These are phyloP conservation scores for Drosophila limbata DNA, from an alignment of 2,888 invertebrate species.

Conservation along the genomic window DNA sequence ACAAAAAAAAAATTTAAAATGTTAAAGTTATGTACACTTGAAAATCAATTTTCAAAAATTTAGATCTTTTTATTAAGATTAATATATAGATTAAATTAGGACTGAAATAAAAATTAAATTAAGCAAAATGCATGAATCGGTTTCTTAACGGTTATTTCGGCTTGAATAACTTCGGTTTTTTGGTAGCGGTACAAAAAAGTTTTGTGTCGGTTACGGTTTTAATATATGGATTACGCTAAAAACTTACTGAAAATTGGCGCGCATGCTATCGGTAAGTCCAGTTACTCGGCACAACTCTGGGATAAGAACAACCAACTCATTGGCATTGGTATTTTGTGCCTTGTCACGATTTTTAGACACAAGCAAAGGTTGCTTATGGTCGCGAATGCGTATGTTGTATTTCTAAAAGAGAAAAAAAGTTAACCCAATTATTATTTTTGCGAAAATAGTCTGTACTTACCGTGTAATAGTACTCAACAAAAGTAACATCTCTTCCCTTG, in stretches of 20 bases:
- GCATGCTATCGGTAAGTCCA: slow-evolving; percentile 91
- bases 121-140: too few species aligned
- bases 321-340: slow-evolving; percentile 89
- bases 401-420: slow-evolving; percentile 85
- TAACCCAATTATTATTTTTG: neutral
- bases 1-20: too few species aligned
- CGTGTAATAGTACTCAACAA: slow-evolving; percentile 88
- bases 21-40: too few species aligned
- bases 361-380: slow-evolving; percentile 91
- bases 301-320: slow-evolving; percentile 89
- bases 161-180: too few species aligned
- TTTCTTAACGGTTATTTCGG: too few species aligned
- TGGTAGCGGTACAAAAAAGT: too few species aligned
- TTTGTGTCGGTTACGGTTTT: too few species aligned
- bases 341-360: slow-evolving; percentile 89
- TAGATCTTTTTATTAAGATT: too few species aligned
- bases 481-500: slow-evolving; percentile 87
- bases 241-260: slow-evolving; percentile 88
- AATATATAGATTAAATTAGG: too few species aligned
- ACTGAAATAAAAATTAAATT: too few species aligned
- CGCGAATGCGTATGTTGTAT: slow-evolving; percentile 89
- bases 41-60: too few species aligned
- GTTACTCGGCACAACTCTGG: slow-evolving; percentile 95
- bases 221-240: neutral
- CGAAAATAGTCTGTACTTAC: slow-evolving; percentile 82